Percentiles rank a stretch among this genome's conserved stretches.
Conservation (phyloP, 2,888 invertebrate species). For the Agriopis marginaria region DNA sequence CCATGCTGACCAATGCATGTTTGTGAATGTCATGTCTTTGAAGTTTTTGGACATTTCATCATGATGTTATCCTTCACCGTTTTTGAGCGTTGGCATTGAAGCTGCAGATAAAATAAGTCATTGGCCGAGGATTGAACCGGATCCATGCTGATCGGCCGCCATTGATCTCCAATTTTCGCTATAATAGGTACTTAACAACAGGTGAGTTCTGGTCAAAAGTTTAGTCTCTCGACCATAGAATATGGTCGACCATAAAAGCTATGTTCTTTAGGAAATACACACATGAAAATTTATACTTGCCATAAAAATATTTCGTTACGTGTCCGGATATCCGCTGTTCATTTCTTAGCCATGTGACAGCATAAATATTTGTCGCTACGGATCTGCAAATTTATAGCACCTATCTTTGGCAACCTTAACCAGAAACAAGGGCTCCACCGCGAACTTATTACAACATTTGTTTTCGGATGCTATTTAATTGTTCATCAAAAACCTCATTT, state of each 20-base stretch:
- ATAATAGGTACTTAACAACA: no score
- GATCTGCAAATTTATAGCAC: constrained; percentile 35
- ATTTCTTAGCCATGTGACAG: constrained; percentile 6
- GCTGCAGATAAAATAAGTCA: no score
- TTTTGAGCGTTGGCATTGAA: no score
- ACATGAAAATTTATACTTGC: not conserved
- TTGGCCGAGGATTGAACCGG: no score
- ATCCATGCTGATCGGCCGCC: no score
- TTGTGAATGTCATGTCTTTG: no score
- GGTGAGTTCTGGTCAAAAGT: no score
- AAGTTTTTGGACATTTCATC: no score
- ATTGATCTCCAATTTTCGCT: no score
- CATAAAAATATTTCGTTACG: constrained; percentile 1
- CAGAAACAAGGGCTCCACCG: constrained; percentile 54
- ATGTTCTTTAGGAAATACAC: not conserved
- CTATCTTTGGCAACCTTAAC: constrained; percentile 41
- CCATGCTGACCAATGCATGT: no score
- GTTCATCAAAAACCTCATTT: not conserved
- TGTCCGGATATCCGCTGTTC: constrained; percentile 3
- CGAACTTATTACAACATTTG: constrained; percentile 75
- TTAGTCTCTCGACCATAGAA: no score
- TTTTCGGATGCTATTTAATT: constrained; percentile 49
- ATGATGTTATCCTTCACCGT: no score
- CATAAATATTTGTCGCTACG: constrained; percentile 21
- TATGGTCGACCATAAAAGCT: not conserved